Evolutionary conservation across 2,888 invertebrate genomes (phyloP), one percentile per base, ranked within the genome.

Genomic region (Timandra comae): DNA sequence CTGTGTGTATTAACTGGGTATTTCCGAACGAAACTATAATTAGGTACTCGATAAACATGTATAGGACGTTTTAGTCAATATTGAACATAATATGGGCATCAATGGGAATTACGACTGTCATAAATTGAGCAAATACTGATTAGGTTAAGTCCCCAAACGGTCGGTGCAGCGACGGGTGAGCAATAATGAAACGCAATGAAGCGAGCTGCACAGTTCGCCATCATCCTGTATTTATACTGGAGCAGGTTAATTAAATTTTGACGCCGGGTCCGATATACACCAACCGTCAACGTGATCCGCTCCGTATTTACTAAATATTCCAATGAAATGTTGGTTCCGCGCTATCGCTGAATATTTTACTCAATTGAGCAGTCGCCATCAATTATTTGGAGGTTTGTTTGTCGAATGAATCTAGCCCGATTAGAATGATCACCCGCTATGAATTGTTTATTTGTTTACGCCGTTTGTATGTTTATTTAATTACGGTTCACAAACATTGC

Each of bases 221-320:
- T 22, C 31, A 50, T 43, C 38, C 44, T 46, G 49, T 54, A 54
- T 54, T 52, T 52, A 54, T 33, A 41, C 44, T 36, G 29, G 37
- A 43, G 42, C 48, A 57, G 60, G 68, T 65, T 75, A 73, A 75
- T 73, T 72, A 67, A 67, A 75, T 72, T 67, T 62, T 59, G 62
- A 60, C 65, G 63, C 58, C 52, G 28, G 35, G 37, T 42, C 35
- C 35, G 31, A 40, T 42, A 30, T 35, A 38, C 31, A 28, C 12
- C 12, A 29, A 24, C 24, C 26, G 35, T 43, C 32, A 44, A 32
- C 41, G 30, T 37, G 37, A 48, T 35, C 36, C 38, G 34, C 27
- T 19, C 38, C 30, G 37, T 42, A 40, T 42, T 39, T 40, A 45
- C 45, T 34, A 41, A 43, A 45, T 41, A 36, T 43, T 33, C 24